Conservation (phyloP, 2,888 invertebrate genomes). For the Phengaris arion region DNA sequence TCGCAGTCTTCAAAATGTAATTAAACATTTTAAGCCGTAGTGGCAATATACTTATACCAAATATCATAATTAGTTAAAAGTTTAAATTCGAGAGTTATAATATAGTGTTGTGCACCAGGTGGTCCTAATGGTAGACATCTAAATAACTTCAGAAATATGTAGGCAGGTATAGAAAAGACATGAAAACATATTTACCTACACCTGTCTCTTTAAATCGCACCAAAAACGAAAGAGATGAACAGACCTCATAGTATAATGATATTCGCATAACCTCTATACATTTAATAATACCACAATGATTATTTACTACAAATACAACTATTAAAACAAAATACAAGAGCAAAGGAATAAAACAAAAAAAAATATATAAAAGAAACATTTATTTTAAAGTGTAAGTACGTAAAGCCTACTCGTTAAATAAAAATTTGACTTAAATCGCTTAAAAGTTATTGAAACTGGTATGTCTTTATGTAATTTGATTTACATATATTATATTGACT, state of each 20-base stretch:
- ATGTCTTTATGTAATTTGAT: neutral
- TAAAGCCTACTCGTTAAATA: slow-evolving; percentile 36
- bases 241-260: neutral
- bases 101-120: slow-evolving; percentile 28
- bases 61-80: slow-evolving; percentile 36
- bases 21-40: slow-evolving; percentile 40
- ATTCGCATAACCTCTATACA: neutral
- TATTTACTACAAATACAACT: neutral
- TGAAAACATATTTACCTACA: neutral
- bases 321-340: slow-evolving; percentile 16
- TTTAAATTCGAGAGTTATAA: slow-evolving; percentile 50
- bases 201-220: neutral
- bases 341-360: slow-evolving; percentile 42
- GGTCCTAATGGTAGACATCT: slow-evolving; percentile 14
- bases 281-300: neutral
- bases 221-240: neutral
- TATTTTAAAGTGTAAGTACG: slow-evolving; percentile 52
- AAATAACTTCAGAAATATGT: neutral
- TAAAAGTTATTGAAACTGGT: slow-evolving; percentile 12
- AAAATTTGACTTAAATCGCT: slow-evolving; percentile 15
- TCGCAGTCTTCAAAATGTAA: slow-evolving; percentile 49
- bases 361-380: slow-evolving; percentile 43
- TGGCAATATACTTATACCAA: slow-evolving; percentile 36
- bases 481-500: neutral
- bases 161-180: neutral